phyloP scores from a whole-genome alignment of 2,113 vertebrate genomes.

The Tylochromis polylepis region DNA sequence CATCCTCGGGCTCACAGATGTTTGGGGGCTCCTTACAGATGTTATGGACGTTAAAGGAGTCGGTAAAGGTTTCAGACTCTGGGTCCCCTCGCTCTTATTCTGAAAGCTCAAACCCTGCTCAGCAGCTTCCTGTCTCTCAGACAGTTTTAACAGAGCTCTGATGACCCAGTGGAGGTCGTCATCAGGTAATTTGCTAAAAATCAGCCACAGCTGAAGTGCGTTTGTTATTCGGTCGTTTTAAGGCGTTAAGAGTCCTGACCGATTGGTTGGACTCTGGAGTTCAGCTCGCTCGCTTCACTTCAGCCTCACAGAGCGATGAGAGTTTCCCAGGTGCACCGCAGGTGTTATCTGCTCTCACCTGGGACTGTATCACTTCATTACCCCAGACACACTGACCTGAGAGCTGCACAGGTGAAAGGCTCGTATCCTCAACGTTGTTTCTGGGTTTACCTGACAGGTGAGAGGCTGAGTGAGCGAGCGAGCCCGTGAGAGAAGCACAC shows the following conservation, averaged over 20 bases:
- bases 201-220: no score
- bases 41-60: not conserved
- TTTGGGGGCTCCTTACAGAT: not conserved
- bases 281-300: not conserved
- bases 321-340: not conserved
- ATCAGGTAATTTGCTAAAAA: not conserved
- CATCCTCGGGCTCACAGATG: not conserved
- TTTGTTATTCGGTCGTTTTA: no score
- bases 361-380: not conserved
- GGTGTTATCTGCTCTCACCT: not conserved
- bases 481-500: not conserved
- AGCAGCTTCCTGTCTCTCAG: not conserved
- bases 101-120: not conserved
- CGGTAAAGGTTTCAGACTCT: no score
- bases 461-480: constrained; percentile 18
- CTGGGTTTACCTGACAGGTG: constrained; percentile 16
- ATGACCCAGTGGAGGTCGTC: not conserved
- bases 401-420: not conserved
- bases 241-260: not conserved
- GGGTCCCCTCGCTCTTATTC: not conserved
- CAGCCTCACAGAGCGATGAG: no score
- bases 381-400: not conserved
- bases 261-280: not conserved
- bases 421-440: not conserved
- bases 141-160: not conserved